Conservation (phyloP, 2,888 invertebrate genomes). For the Philhelius pedissequus region DNA sequence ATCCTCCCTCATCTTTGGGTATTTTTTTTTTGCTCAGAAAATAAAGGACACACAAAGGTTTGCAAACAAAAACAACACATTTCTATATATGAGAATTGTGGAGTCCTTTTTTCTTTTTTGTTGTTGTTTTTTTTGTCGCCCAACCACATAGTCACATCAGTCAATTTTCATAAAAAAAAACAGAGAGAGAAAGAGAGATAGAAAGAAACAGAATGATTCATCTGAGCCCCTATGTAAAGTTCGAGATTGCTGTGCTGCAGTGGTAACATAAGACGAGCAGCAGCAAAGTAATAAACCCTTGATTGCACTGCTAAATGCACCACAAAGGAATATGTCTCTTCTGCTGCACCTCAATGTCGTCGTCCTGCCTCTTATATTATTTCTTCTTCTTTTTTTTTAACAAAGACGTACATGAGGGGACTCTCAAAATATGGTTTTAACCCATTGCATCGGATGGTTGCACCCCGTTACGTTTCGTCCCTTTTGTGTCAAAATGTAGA, state of each 20-base stretch:
- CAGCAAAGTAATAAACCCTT: slow-evolving; percentile 66
- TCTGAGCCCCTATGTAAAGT: neutral
- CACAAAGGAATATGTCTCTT: slow-evolving; percentile 46
- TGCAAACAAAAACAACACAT: slow-evolving; percentile 10
- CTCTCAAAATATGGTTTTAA: slow-evolving; percentile 9
- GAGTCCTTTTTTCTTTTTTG: neutral
- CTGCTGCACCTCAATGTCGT: neutral
- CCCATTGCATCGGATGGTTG: neutral
- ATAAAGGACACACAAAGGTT: slow-evolving; percentile 20
- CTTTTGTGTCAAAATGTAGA: slow-evolving; percentile 53
- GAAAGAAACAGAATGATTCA: neutral
- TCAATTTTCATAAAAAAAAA: slow-evolving; percentile 49
- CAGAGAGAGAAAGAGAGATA: neutral
- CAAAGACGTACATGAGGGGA: slow-evolving; percentile 8
- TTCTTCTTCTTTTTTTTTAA: neutral
- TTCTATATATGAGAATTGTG: neutral
- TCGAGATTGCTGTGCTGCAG: neutral
- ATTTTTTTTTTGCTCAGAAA: neutral
- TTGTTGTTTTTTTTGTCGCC: slow-evolving; percentile 4
- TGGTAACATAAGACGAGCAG: slow-evolving; percentile 40
- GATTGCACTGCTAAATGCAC: slow-evolving; percentile 64
- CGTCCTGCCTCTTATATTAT: neutral
- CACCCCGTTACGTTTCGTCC: neutral
- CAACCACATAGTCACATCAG: slow-evolving; percentile 40
- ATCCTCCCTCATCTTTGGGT: neutral